Evolutionary conservation across 2,888 invertebrate genomes (phyloP).

Genomic region (Tinea trinotella): DNA sequence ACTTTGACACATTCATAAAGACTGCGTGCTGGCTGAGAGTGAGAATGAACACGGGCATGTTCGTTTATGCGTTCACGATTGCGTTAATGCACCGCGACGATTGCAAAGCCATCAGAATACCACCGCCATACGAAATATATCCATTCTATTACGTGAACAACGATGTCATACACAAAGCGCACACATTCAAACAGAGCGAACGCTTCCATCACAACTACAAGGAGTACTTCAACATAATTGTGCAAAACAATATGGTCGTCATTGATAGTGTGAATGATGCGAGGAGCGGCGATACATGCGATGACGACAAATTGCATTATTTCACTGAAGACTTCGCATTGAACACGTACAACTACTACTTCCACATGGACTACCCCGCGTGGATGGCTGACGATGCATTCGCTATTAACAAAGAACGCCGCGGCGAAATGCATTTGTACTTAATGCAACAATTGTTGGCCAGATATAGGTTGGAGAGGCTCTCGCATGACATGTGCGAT

Average conservation of each 20-base stretch:
- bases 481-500: constrained; percentile 62
- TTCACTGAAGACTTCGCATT: constrained; percentile 85
- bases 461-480: constrained; percentile 65
- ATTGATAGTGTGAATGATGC: constrained; percentile 78
- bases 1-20: constrained; percentile 77
- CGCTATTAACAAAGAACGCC: constrained; percentile 56
- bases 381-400: constrained; percentile 75
- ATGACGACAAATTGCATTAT: constrained; percentile 77
- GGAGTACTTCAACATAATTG: constrained; percentile 63
- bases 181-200: constrained; percentile 72
- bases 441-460: constrained; percentile 77
- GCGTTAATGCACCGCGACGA: constrained; percentile 79
- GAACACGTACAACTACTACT: constrained; percentile 80
- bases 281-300: constrained; percentile 68
- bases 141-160: constrained; percentile 83
- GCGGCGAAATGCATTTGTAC: constrained; percentile 74
- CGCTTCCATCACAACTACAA: constrained; percentile 63
- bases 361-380: constrained; percentile 78
- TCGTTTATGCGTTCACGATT: constrained; percentile 77
- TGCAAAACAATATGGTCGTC: constrained; percentile 71
- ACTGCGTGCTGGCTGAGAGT: constrained; percentile 81
- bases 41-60: constrained; percentile 81
- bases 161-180: constrained; percentile 78
- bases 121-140: constrained; percentile 83
- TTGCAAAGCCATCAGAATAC: constrained; percentile 76